Conservation (phyloP, 2,888 invertebrate species). For the Gymnosoma rotundatum region DNA sequence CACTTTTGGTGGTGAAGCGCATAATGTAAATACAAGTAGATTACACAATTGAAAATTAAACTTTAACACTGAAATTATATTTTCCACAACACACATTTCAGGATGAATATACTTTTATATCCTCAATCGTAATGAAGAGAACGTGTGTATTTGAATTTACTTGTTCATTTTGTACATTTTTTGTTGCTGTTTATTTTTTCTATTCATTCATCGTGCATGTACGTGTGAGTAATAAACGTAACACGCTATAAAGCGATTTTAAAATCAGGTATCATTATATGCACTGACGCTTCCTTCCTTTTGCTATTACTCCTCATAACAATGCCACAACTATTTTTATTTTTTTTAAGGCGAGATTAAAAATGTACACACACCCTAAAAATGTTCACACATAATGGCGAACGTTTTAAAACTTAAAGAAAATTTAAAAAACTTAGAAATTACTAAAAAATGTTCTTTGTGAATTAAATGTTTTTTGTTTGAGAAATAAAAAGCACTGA, state of each 20-base stretch:
- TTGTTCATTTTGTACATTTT: background rate
- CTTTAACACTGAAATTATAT: slow-evolving; percentile 4
- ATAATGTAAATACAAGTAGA: background rate
- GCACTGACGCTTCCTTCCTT: slow-evolving; percentile 59
- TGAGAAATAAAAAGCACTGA: background rate
- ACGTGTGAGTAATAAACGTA: slow-evolving; percentile 40
- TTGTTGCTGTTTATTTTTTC: background rate
- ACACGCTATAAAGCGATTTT: slow-evolving; percentile 56
- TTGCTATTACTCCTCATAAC: slow-evolving; percentile 9
- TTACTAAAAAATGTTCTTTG: background rate
- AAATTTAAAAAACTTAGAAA: background rate
- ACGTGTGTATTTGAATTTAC: background rate
- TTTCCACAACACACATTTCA: background rate
- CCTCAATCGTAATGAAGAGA: background rate
- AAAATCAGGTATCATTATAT: slow-evolving; percentile 58
- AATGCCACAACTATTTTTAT: slow-evolving; percentile 17
- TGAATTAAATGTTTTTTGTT: background rate
- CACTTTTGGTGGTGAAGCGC: no score
- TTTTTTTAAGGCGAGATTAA: slow-evolving; percentile 3
- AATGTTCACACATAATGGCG: background rate
- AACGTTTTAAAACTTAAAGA: background rate
- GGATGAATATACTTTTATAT: background rate
- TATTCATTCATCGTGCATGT: background rate
- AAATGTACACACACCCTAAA: background rate
- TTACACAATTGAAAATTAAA: background rate